These are phyloP conservation scores for Mesocricetus auratus DNA, from an alignment of 2,113 vertebrate species.

Conservation along the genomic window DNA sequence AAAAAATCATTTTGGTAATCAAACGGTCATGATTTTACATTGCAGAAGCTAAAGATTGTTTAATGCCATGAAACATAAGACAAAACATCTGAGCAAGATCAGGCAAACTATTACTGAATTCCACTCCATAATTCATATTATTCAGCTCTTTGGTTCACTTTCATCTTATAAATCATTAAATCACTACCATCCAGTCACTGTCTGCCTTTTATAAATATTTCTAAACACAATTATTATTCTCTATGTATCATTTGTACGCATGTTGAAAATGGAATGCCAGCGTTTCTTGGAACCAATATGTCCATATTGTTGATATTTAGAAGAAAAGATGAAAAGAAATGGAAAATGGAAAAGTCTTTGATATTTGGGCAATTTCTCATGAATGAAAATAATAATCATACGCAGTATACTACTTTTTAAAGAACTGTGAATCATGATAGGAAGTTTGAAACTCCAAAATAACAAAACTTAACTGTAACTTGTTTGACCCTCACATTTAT, in stretches of 20 bases:
- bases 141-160: constrained; percentile 81
- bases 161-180: constrained; percentile 85
- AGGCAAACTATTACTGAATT: constrained; percentile 66
- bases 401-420: not conserved
- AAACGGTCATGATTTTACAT: constrained; percentile 58
- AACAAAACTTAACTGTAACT: not conserved
- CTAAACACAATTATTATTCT: constrained; percentile 75
- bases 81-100: constrained; percentile 76
- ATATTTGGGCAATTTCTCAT: constrained; percentile 24
- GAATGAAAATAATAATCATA: not conserved
- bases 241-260: constrained; percentile 57
- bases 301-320: constrained; percentile 63
- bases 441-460: not conserved
- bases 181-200: constrained; percentile 75
- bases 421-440: not conserved
- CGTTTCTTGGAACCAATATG: constrained; percentile 56
- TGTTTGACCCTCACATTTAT: not conserved
- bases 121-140: constrained; percentile 75
- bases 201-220: constrained; percentile 78
- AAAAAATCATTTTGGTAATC: constrained; percentile 23
- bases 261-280: constrained; percentile 72
- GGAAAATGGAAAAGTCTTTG: constrained; percentile 65
- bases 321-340: constrained; percentile 71
- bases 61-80: constrained; percentile 61
- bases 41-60: constrained; percentile 63